Percentiles rank a stretch among this genome's conserved stretches.
phyloP scores from a whole-genome alignment of 2,113 vertebrate species.

The Xerus inauris region DNA sequence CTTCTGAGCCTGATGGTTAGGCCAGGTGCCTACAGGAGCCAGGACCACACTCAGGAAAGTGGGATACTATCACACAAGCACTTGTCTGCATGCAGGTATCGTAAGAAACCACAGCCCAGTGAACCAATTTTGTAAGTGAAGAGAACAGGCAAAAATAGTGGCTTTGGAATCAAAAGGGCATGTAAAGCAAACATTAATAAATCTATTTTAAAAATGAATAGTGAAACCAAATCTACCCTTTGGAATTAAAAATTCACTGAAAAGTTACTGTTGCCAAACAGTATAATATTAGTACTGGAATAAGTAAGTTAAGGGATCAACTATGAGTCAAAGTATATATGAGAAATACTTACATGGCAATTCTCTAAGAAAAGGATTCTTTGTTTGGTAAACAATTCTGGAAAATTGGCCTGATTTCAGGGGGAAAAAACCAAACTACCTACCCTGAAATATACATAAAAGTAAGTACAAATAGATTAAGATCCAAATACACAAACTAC shows the following conservation, averaged over 20 bases:
- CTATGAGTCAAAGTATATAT: neutral
- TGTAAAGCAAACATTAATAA: conserved; percentile 5
- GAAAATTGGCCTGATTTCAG: neutral
- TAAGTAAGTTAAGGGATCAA: neutral
- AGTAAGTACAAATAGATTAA: conserved; percentile 4
- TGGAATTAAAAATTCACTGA: neutral
- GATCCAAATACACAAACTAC: neutral
- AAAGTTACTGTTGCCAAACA: neutral
- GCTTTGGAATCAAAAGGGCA: neutral
- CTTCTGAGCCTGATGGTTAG: neutral
- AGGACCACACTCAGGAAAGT: neutral
- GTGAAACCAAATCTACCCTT: neutral
- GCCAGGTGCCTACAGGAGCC: neutral
- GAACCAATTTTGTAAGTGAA: neutral
- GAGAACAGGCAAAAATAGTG: neutral
- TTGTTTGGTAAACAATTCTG: neutral
- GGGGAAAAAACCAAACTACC: neutral
- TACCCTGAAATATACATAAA: neutral
- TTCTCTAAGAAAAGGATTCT: neutral
- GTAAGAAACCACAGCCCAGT: accelerated
- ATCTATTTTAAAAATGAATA: neutral
- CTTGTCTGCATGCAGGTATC: accelerated
- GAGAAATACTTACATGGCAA: neutral
- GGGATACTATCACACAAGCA: neutral
- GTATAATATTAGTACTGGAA: neutral